phyloP scores from a whole-genome alignment of 2,888 invertebrate species.

The Drosophila atripex region DNA sequence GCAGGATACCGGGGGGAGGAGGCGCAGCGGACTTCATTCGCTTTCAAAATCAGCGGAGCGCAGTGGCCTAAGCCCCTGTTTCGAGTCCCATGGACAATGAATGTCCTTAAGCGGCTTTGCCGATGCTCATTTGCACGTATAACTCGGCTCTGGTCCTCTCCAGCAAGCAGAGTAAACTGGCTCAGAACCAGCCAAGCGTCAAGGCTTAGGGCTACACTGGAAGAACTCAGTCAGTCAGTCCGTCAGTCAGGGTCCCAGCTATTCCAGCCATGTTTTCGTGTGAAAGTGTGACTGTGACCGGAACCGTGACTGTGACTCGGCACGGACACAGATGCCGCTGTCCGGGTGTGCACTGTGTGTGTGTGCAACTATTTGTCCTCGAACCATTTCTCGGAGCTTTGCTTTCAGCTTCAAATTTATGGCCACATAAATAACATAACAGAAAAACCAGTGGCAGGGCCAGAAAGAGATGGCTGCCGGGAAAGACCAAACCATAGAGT shows the following conservation, averaged over 20 bases:
- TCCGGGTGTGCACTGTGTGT: slow-evolving; percentile 2
- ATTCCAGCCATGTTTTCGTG: not conserved
- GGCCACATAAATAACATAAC: slow-evolving; percentile 73
- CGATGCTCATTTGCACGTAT: slow-evolving; percentile 73
- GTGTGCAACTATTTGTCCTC: slow-evolving; percentile 65
- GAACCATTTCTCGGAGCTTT: slow-evolving; percentile 63
- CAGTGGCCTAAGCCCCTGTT: slow-evolving; percentile 62
- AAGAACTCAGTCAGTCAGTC: not conserved
- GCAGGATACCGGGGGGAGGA: slow-evolving; percentile 47
- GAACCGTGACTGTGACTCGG: slow-evolving; percentile 1
- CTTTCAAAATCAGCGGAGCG: slow-evolving; percentile 73
- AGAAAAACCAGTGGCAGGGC: slow-evolving; percentile 63
- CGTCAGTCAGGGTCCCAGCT: no score
- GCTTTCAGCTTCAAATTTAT: slow-evolving; percentile 77
- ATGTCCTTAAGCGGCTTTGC: slow-evolving; percentile 73
- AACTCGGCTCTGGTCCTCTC: slow-evolving; percentile 13
- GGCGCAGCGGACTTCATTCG: slow-evolving; percentile 40
- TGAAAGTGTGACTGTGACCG: slow-evolving; percentile 4
- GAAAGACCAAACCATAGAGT: slow-evolving; percentile 3
- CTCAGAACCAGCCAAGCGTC: slow-evolving; percentile 62
- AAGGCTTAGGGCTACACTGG: slow-evolving; percentile 59
- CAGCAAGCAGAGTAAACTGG: slow-evolving; percentile 26
- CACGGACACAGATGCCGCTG: not conserved
- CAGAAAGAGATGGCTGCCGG: slow-evolving; percentile 11
- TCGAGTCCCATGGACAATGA: slow-evolving; percentile 49